Conservation (phyloP, 2,888 invertebrate genomes). For the Maniola hyperantus region DNA sequence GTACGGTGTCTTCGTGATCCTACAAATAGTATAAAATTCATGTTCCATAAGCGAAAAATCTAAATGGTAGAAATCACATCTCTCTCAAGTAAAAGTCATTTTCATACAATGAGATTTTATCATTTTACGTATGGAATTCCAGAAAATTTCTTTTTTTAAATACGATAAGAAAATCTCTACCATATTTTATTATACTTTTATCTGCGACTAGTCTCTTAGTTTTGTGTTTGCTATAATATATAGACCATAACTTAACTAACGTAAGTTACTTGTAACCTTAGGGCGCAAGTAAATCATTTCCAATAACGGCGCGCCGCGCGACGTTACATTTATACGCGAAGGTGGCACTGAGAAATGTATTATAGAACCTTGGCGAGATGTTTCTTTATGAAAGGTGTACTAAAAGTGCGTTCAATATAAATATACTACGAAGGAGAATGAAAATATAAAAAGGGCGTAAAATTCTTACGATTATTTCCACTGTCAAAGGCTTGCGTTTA, state of each 20-base stretch:
- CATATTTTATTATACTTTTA: slow-evolving; percentile 8
- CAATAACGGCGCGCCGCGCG: too few species aligned
- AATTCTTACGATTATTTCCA: slow-evolving; percentile 16
- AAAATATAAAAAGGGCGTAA: slow-evolving; percentile 7
- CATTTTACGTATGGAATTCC: too few species aligned
- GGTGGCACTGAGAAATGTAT: slow-evolving; percentile 26
- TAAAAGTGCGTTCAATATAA: slow-evolving; percentile 27
- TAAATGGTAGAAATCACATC: too few species aligned
- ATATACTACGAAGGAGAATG: slow-evolving; percentile 15
- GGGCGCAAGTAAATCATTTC: slow-evolving; percentile 37
- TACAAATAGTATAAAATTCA: too few species aligned
- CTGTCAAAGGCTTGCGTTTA: slow-evolving; percentile 15
- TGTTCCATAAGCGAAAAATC: too few species aligned
- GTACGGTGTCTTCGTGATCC: too few species aligned
- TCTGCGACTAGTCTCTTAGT: slow-evolving; percentile 26
- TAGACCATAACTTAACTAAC: slow-evolving; percentile 30
- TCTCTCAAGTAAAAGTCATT: too few species aligned
- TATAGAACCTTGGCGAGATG: slow-evolving; percentile 2
- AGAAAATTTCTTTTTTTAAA: background rate
- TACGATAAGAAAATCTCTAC: background rate
- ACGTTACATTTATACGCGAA: slow-evolving; percentile 22
- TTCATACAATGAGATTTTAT: too few species aligned
- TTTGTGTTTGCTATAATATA: slow-evolving; percentile 37
- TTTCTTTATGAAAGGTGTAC: slow-evolving; percentile 23
- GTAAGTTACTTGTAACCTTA: slow-evolving; percentile 36